Percentiles rank a stretch among this genome's conserved stretches.
Evolutionary conservation across 2,888 invertebrate genomes (phyloP).

Genomic region (Harpagoxenus sublaevis): DNA sequence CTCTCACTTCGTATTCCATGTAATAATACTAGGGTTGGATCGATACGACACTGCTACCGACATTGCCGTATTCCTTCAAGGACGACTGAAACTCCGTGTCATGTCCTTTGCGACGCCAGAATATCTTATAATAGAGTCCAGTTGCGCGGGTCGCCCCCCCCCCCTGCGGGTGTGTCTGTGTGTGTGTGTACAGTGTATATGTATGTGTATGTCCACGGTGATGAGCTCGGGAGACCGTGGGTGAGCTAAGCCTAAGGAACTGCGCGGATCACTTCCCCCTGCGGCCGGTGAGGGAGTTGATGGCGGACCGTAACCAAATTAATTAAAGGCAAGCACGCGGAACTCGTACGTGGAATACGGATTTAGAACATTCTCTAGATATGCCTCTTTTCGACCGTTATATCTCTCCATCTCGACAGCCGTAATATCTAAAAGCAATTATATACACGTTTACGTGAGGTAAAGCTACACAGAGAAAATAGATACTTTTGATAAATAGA

Average conservation of each 20-base stretch:
- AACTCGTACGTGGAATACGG: constrained; percentile 97
- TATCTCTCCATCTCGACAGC: no score
- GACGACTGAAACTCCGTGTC: constrained; percentile 92
- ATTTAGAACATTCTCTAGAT: constrained; percentile 90
- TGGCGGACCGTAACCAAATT: constrained; percentile 92
- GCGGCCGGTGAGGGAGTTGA: constrained; percentile 92
- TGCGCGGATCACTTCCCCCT: no score
- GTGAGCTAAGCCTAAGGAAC: no score
- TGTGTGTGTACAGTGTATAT: no score
- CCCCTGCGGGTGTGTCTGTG: no score
- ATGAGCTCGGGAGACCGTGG: no score
- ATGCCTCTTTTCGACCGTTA: constrained; percentile 92
- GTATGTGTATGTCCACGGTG: no score
- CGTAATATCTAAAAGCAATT: no score
- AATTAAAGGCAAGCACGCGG: constrained; percentile 94
- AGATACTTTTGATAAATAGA: no score
- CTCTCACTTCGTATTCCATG: constrained; percentile 94
- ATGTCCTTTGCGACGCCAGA: constrained; percentile 92
- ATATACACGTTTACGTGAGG: no score
- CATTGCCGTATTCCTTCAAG: constrained; percentile 92
- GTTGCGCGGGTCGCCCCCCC: constrained; percentile 77
- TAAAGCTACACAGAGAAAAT: no score
- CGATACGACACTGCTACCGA: constrained; percentile 93
- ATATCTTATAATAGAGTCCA: constrained; percentile 96
- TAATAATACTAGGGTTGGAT: constrained; percentile 92